Percentiles rank a stretch among this genome's conserved stretches.
Conservation (phyloP, 1,140 invertebrate genomes). For the Drosophila sp. region DNA sequence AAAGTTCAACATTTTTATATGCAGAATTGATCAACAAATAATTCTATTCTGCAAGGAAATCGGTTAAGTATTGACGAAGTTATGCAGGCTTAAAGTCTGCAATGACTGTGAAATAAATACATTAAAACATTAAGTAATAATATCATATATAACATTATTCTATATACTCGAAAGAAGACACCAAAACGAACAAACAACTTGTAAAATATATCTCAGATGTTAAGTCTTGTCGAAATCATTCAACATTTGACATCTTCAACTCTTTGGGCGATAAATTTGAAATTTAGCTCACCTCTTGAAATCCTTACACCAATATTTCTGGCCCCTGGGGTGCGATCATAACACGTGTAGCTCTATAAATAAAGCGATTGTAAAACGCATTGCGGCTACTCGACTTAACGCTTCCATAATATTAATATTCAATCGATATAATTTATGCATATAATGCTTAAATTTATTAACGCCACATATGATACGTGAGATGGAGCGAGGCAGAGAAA, state of each 20-base stretch:
- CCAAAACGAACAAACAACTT: slow-evolving; percentile 15
- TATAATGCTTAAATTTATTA: slow-evolving; percentile 71
- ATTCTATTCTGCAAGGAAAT: too few species aligned
- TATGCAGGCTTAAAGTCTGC: too few species aligned
- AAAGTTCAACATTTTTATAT: too few species aligned
- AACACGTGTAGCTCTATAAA: slow-evolving; percentile 76
- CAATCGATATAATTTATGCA: slow-evolving; percentile 75
- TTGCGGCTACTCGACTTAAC: slow-evolving; percentile 46
- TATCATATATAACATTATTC: not conserved
- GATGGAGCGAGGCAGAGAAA: slow-evolving; percentile 22
- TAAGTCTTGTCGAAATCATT: slow-evolving; percentile 21
- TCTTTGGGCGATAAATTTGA: slow-evolving; percentile 43
- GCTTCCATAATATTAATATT: slow-evolving; percentile 63
- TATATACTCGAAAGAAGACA: not conserved
- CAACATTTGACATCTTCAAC: slow-evolving; percentile 36
- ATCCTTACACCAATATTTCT: slow-evolving; percentile 38
- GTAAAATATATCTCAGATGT: slow-evolving; percentile 12
- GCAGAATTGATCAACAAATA: too few species aligned
- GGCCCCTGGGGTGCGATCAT: slow-evolving; percentile 69
- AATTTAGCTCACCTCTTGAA: slow-evolving; percentile 43
- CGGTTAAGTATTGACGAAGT: too few species aligned
- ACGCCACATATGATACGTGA: slow-evolving; percentile 36
- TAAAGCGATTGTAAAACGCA: slow-evolving; percentile 48
- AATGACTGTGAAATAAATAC: too few species aligned
- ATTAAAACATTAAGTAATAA: too few species aligned